These are phyloP conservation scores for Epistrophe eligans DNA, from an alignment of 2,888 invertebrate genomes.

Conservation along the genomic window DNA sequence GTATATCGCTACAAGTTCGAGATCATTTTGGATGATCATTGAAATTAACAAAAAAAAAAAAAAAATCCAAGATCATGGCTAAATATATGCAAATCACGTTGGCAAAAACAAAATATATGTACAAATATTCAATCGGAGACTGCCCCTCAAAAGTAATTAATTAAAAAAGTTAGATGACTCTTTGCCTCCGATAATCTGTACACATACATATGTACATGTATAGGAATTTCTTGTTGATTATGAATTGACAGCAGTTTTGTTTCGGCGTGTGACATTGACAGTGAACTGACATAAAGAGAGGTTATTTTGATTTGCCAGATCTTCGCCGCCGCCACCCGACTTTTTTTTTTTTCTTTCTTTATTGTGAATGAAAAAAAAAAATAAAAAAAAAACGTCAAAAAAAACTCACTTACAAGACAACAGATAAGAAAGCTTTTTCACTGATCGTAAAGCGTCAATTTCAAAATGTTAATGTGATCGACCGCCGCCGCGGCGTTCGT, in stretches of 20 bases:
- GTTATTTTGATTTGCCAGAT: conserved; percentile 45
- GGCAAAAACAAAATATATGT: conserved; percentile 1
- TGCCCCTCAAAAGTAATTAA: conserved; percentile 54
- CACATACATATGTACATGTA: no score
- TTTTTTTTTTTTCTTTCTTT: neutral
- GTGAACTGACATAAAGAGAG: conserved; percentile 37
- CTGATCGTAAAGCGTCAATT: conserved; percentile 40
- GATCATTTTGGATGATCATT: conserved; percentile 45
- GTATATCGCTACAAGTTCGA: conserved; percentile 19
- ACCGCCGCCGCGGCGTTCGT: neutral
- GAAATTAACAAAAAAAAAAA: conserved; percentile 25
- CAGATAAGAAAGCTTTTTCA: conserved; percentile 23
- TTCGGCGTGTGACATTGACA: conserved; percentile 45
- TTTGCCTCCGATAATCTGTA: conserved; percentile 8
- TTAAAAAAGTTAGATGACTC: conserved; percentile 55
- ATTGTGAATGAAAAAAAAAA: conserved; percentile 13
- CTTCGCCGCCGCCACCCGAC: neutral
- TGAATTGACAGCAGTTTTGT: conserved; percentile 38
- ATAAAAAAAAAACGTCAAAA: neutral
- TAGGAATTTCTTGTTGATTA: conserved; percentile 29
- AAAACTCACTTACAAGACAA: conserved; percentile 2
- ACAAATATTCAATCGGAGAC: conserved; percentile 34
- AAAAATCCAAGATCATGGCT: conserved; percentile 56
- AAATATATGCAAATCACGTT: conserved; percentile 53
- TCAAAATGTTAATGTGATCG: conserved; percentile 70